Base-by-base conservation (phyloP, 2,797 vertebrate species). In the Naso thynnoides region DNA sequence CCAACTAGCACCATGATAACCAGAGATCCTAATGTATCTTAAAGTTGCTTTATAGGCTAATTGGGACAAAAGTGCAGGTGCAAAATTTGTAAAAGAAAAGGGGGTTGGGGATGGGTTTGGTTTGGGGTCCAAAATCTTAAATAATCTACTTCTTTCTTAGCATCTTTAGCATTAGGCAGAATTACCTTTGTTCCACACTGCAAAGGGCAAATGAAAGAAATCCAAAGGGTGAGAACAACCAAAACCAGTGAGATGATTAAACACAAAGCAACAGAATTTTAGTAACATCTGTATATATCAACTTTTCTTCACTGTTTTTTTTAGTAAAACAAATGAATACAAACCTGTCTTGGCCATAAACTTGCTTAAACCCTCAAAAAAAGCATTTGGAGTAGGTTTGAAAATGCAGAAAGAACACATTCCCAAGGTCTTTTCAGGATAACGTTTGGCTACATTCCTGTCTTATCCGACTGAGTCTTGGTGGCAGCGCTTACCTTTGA, bases 401-500 rank as follows among this genome's bases (percentile, higher is more conserved):
- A 13, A 71, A 82, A 87, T 81, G 72, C 82, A 86, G 70, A 73
- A 41, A 74, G 42, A 65, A 44, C 48, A 79, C 58, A 44, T 72
- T 72, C 72, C 49, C 69, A 31, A 5, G n/a, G 18, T 42, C 23
- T 76, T 73, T 62, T 82, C 55, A 38, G 76, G 70, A 42, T 26
- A 68, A 63, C 7, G 41, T 86, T 87, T 91, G 92, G 92, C 91
- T 91, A 93, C 93, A 93, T 93, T 95, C 90, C 92, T 7, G 82
- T 84, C 62, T 90, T 86, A 90, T 93, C 91, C 88, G 47, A 81
- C 83, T 84, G 84, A 87, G 89, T 87, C 88, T 87, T 74, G 87
- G 84, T 86, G 91, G 85, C 78, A 68, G 27, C 58, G 78, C 94
- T 89, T 97, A 99, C 98, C 98, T 99, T 99, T 99, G 79, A 99